Conservation (phyloP, 2,113 vertebrate species). For the Eolophus roseicapilla region DNA sequence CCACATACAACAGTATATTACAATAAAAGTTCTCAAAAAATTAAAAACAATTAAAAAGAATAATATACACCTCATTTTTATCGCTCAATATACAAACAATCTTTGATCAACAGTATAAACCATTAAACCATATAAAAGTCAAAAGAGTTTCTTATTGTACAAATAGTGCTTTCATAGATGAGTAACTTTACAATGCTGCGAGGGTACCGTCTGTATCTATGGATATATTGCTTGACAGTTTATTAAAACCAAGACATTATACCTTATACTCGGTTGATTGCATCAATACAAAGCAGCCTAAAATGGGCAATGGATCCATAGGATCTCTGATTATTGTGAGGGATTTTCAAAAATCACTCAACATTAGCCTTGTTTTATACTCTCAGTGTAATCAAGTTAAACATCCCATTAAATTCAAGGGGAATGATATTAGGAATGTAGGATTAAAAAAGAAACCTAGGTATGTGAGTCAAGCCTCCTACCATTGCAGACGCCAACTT, state of each 20-base stretch:
- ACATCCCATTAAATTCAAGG: neutral
- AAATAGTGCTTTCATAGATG: conserved; percentile 66
- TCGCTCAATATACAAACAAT: conserved; percentile 69
- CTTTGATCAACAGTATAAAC: conserved; percentile 71
- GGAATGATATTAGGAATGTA: neutral
- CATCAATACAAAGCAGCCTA: conserved; percentile 9
- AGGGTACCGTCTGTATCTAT: neutral
- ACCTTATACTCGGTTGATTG: neutral
- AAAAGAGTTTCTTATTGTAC: conserved; percentile 64
- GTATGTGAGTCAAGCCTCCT: neutral
- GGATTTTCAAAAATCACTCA: conserved; percentile 50
- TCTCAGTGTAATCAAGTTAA: neutral
- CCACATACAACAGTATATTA: conserved; percentile 45
- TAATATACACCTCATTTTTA: conserved; percentile 67
- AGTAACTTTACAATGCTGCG: conserved; percentile 53
- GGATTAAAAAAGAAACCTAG: neutral
- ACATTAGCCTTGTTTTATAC: neutral
- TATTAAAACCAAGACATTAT: conserved; percentile 20
- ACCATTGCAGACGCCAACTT: neutral
- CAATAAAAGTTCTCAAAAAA: conserved; percentile 38
- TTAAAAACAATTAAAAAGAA: conserved; percentile 66
- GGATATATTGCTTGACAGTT: conserved; percentile 30
- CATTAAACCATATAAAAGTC: conserved; percentile 70
- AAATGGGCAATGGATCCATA: conserved; percentile 14
- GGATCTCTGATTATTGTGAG: conserved; percentile 54